phyloP scores from a whole-genome alignment of 2,888 invertebrate genomes.

The Belgica antarctica region DNA sequence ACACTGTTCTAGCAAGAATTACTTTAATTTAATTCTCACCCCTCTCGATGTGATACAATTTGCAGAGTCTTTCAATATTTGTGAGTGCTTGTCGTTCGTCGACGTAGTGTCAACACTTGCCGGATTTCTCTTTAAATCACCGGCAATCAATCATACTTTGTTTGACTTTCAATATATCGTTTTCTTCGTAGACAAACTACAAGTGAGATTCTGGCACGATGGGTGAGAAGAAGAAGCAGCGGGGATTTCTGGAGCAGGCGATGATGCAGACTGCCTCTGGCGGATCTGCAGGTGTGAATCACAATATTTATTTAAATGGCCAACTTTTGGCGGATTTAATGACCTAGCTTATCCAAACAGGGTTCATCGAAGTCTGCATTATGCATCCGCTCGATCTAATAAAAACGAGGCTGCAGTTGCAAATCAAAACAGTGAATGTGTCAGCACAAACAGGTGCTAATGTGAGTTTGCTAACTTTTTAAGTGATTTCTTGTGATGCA shows the following conservation, averaged over 20 bases:
- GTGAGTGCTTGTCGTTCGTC: too few species aligned
- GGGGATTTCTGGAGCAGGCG: constrained; percentile 62
- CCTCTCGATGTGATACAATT: too few species aligned
- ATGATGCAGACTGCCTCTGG: constrained; percentile 82
- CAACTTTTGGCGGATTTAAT: too few species aligned
- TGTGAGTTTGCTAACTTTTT: constrained; percentile 4
- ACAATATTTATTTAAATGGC: not conserved
- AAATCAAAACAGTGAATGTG: constrained; percentile 55
- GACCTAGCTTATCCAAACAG: too few species aligned
- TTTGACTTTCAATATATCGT: too few species aligned
- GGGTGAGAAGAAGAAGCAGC: constrained; percentile 29
- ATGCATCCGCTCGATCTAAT: constrained; percentile 95
- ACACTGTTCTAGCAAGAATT: too few species aligned
- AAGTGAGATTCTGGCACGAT: not conserved
- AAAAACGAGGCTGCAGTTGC: constrained; percentile 85
- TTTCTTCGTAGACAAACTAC: too few species aligned
- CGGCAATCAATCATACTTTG: too few species aligned
- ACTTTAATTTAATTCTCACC: too few species aligned
- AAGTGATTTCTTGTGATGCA: constrained; percentile 36
- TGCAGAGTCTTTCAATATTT: too few species aligned
- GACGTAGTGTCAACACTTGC: too few species aligned
- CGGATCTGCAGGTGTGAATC: constrained; percentile 71
- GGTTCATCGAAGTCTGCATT: constrained; percentile 87
- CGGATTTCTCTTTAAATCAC: too few species aligned
- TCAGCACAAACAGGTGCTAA: constrained; percentile 53